Evolutionary conservation across 2,888 invertebrate genomes (phyloP).

Genomic region (Plagiodera versicolora): DNA sequence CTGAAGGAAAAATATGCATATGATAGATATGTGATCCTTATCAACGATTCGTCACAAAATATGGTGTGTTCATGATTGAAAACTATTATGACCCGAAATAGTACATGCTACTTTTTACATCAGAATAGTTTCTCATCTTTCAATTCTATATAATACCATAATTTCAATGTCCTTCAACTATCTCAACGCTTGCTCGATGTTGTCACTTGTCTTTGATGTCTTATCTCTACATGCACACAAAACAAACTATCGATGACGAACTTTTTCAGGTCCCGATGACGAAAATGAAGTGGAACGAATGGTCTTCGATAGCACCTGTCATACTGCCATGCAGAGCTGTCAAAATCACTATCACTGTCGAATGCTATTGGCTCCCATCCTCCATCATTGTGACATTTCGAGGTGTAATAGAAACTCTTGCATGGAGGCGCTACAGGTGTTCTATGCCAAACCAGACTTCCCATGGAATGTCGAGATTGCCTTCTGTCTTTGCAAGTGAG

Average conservation of each 20-base stretch:
- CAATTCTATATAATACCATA: too few relatives aligned
- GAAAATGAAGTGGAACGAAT: conserved; percentile 58
- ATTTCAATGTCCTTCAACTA: too few relatives aligned
- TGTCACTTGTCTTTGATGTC: neutral
- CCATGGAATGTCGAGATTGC: conserved; percentile 88
- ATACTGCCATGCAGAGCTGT: conserved; percentile 79
- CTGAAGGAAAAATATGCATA: too few relatives aligned
- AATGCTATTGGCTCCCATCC: conserved; percentile 77
- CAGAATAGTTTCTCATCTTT: too few relatives aligned
- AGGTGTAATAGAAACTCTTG: conserved; percentile 84
- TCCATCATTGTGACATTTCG: conserved; percentile 77
- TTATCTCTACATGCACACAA: too few relatives aligned
- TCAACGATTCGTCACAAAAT: too few relatives aligned
- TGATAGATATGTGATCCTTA: too few relatives aligned
- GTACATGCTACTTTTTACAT: too few relatives aligned
- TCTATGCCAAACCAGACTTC: conserved; percentile 79
- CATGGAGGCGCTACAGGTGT: conserved; percentile 83
- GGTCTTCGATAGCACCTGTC: conserved; percentile 75
- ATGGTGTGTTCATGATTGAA: too few relatives aligned
- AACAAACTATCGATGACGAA: neutral
- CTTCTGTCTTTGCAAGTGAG: conserved; percentile 85
- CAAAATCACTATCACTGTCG: conserved; percentile 82
- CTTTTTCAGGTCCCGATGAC: conserved; percentile 52
- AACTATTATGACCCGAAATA: too few relatives aligned
- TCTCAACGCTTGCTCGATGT: neutral